These are phyloP conservation scores for Austrofundulus limnaeus DNA, from an alignment of 2,113 vertebrate genomes.

Conservation along the genomic window DNA sequence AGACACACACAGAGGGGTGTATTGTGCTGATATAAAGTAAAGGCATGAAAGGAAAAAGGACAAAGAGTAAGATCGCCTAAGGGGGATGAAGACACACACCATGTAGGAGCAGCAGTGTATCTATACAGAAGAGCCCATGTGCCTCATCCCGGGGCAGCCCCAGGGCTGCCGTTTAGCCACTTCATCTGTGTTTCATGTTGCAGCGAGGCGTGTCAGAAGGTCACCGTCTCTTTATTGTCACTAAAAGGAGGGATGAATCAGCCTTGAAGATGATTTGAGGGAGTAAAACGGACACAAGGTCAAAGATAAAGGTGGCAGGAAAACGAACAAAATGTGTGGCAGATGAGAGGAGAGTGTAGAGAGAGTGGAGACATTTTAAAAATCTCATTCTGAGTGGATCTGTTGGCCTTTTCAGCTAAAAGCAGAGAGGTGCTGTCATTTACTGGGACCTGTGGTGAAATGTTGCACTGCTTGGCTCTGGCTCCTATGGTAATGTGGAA, in stretches of 20 bases:
- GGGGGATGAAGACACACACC: slow-evolving; percentile 14
- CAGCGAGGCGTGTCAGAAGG: slow-evolving; percentile 28
- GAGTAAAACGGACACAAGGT: background rate
- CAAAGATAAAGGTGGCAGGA: background rate
- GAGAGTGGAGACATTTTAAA: background rate
- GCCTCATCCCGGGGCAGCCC: slow-evolving; percentile 20
- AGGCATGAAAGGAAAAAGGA: slow-evolving; percentile 9
- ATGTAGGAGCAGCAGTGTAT: background rate
- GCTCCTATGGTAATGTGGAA: too few relatives aligned
- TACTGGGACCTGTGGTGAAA: too few relatives aligned
- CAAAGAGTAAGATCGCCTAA: slow-evolving; percentile 30
- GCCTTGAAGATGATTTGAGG: slow-evolving; percentile 11
- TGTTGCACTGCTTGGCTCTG: too few relatives aligned
- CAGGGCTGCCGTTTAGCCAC: slow-evolving; percentile 28
- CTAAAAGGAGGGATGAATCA: background rate
- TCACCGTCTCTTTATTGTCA: slow-evolving; percentile 20
- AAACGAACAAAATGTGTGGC: background rate
- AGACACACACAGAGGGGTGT: slow-evolving; percentile 21
- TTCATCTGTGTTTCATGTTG: slow-evolving; percentile 27
- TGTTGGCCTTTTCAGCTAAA: too few relatives aligned
- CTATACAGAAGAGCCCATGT: slow-evolving; percentile 11
- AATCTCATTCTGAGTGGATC: too few relatives aligned
- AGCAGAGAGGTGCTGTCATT: too few relatives aligned
- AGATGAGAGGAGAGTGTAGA: background rate
- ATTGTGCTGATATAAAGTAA: slow-evolving; percentile 26